Base-by-base conservation (phyloP, 2,797 vertebrate species). In the Cuniculus paca region DNA sequence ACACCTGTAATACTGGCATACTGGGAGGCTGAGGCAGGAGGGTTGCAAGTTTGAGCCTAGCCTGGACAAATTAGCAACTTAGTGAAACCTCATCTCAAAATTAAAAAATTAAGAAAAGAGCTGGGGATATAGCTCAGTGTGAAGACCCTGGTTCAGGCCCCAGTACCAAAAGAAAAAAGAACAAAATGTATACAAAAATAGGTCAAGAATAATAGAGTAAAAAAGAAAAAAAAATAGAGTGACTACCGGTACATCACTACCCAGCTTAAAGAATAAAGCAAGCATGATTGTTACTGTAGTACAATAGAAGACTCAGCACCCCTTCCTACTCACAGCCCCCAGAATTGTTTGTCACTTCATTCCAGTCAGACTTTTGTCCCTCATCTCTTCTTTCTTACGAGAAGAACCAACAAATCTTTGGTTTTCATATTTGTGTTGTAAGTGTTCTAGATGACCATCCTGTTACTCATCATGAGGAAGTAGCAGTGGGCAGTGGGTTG, bases 381-480 rank as follows among this genome's bases (percentile, higher is more conserved):
- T 68, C 16, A 13, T 84, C 19, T 58, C 56, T 56, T 60, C 36
- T 80, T 31, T 91, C 58, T 91, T 45, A 1, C 1, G 17, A 24
- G 90, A 82, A 63, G 34, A 92, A 91, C 86, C 61, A 5, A 31
- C n/a, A 92, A 13, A 36, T 61, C 83, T 95, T 82, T 86, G 20
- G 14, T 75, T 91, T 88, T 90, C 34, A n/a, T 8, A 63, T 82
- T 84, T 90, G n/a, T 72, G n/a, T 45, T 87, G 8, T 5, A 61
- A 68, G 52, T 50, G 89, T 56, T 75, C 31, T 48, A 39, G 39
- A 60, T 65, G 68, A 20, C 26, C 16, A 78, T 50, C 52, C 2
- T 87, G 85, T 72, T 88, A 74, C 42, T 94, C 56, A 78, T 94
- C 56, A 52, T 94, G 1, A 60, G 88, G 36, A 93, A 88, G 48